Percentiles rank a stretch among this genome's conserved stretches.
These are phyloP conservation scores for Rousettus leschenaultii DNA, from an alignment of 2,113 vertebrate species.

Conservation along the genomic window DNA sequence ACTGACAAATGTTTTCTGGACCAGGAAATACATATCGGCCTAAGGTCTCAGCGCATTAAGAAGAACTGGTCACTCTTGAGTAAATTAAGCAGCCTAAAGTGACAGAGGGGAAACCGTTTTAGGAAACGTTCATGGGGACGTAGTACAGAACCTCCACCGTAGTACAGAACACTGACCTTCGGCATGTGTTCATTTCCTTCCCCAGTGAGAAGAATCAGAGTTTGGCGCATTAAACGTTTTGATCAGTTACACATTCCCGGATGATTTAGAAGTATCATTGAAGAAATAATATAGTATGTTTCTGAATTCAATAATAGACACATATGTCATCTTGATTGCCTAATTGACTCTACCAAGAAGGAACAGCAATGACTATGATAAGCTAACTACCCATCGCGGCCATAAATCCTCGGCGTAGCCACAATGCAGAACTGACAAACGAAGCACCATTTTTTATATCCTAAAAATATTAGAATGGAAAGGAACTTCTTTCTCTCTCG, in stretches of 20 bases:
- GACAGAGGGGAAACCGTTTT: background rate
- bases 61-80: background rate
- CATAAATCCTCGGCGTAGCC: background rate
- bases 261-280: background rate
- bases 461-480: background rate
- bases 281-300: background rate
- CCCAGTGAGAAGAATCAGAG: background rate
- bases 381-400: background rate
- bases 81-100: background rate
- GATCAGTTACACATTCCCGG: background rate
- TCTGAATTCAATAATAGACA: constrained; percentile 20
- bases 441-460: background rate
- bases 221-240: background rate
- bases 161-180: background rate
- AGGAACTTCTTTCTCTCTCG: background rate
- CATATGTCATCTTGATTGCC: constrained; percentile 18
- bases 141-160: background rate
- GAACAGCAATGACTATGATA: background rate
- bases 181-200: background rate
- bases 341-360: background rate
- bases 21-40: background rate
- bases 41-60: background rate
- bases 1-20: background rate
- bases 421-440: background rate
- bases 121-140: background rate